Percentiles rank a stretch among this genome's conserved stretches.
Conservation (phyloP, 2,888 invertebrate species). For the Darwinula stevensoni region DNA sequence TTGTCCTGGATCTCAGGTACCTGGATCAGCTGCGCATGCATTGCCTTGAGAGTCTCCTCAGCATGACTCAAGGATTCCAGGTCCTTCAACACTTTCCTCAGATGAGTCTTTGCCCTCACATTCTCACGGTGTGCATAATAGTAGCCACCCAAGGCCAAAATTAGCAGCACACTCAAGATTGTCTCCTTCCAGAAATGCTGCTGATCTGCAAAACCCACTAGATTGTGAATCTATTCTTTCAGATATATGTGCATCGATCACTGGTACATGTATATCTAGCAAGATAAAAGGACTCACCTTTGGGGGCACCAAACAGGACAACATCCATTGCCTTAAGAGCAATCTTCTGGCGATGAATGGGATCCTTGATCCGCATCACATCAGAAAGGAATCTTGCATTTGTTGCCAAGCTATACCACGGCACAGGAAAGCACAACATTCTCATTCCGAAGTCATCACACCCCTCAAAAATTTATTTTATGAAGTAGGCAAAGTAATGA, state of each 20-base stretch:
- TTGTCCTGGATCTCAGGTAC: background rate
- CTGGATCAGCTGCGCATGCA: conserved; percentile 29
- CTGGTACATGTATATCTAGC: no score
- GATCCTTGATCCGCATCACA: conserved; percentile 80
- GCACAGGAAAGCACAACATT: no score
- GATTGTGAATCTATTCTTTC: no score
- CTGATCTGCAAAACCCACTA: conserved; percentile 29
- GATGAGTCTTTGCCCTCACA: conserved; percentile 51
- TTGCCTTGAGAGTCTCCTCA: conserved; percentile 51
- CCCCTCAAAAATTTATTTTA: background rate
- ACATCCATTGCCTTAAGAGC: conserved; percentile 95
- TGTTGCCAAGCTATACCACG: conserved; percentile 49
- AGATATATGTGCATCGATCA: no score
- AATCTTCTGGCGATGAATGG: conserved; percentile 90
- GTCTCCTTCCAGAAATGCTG: conserved; percentile 65
- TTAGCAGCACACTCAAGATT: conserved; percentile 45
- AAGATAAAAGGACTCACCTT: no score
- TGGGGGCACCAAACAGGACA: conserved; percentile 88
- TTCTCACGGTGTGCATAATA: conserved; percentile 79
- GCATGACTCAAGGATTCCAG: conserved; percentile 75
- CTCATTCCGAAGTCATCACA: no score
- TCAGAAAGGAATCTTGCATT: conserved; percentile 65
- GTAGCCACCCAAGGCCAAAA: conserved; percentile 56
- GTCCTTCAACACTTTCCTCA: conserved; percentile 70
- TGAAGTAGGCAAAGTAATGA: background rate